These are phyloP conservation scores for Leucoraja ocellata DNA, from an alignment of 2,797 vertebrate species.

Conservation along the genomic window DNA sequence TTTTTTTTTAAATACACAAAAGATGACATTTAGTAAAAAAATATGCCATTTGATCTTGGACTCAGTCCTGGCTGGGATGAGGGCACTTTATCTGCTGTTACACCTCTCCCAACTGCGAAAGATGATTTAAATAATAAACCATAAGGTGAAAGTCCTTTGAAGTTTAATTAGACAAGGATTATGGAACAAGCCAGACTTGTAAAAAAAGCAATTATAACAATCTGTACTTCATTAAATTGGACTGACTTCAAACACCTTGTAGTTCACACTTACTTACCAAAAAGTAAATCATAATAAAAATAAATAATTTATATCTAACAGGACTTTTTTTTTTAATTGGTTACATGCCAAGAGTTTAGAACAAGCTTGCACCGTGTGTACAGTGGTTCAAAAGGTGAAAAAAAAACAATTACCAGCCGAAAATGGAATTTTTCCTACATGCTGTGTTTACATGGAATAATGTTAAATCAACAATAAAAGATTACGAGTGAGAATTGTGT, in stretches of 20 bases:
- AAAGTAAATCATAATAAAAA: conserved; percentile 8
- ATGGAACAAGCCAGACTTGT: not conserved
- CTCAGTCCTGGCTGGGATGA: not conserved
- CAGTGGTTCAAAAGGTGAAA: not conserved
- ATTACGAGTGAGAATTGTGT: not conserved
- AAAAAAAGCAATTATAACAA: not conserved
- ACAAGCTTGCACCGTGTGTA: not conserved
- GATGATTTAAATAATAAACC: not conserved
- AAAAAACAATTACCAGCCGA: not conserved
- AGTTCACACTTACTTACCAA: not conserved
- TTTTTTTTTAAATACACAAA: not conserved
- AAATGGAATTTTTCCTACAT: not conserved
- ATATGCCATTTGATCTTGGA: not conserved
- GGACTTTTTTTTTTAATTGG: not conserved
- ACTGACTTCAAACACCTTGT: not conserved
- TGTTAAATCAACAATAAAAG: not conserved
- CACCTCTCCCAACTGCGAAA: not conserved
- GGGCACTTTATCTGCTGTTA: not conserved
- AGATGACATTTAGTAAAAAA: conserved; percentile 3
- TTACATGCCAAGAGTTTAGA: not conserved
- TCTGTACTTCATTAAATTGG: not conserved
- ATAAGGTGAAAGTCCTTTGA: not conserved
- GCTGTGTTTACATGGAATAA: not conserved
- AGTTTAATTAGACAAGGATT: not conserved
- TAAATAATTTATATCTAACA: conserved; percentile 28